These are phyloP conservation scores for Corythoichthys haematopterus DNA, from an alignment of 2,113 vertebrate species.

Conservation along the genomic window DNA sequence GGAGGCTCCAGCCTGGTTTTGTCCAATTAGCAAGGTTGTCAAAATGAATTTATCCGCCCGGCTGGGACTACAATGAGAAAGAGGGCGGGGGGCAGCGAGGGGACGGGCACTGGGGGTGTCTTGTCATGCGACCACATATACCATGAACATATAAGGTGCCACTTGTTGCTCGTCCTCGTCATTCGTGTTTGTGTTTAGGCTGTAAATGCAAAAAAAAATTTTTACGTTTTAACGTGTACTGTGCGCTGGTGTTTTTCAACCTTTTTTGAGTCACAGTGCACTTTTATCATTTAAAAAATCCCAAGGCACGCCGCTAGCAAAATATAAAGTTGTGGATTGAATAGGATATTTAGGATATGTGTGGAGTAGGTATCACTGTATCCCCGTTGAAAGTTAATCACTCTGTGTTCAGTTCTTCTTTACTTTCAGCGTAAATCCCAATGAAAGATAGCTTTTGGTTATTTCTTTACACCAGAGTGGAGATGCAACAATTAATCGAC, in stretches of 20 bases:
- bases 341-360: no score
- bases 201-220: not conserved
- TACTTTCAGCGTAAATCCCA: no score
- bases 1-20: constrained; percentile 84
- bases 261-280: no score
- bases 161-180: not conserved
- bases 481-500: no score
- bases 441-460: no score
- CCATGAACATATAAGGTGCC: constrained; percentile 37
- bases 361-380: no score
- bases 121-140: constrained; percentile 58
- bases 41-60: constrained; percentile 93
- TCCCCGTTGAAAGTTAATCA: no score
- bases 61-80: constrained; percentile 66
- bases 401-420: no score
- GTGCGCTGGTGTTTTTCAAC: not conserved
- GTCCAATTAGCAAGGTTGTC: constrained; percentile 99
- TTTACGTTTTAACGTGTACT: not conserved
- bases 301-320: no score
- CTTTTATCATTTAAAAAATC: no score
- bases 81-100: constrained; percentile 6
- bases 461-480: no score
- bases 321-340: no score
- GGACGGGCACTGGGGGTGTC: constrained; percentile 26
- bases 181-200: not conserved